Percentiles rank a stretch among this genome's conserved stretches.
Conservation (phyloP, 2,113 vertebrate genomes). For the Vireo altiloquus region DNA sequence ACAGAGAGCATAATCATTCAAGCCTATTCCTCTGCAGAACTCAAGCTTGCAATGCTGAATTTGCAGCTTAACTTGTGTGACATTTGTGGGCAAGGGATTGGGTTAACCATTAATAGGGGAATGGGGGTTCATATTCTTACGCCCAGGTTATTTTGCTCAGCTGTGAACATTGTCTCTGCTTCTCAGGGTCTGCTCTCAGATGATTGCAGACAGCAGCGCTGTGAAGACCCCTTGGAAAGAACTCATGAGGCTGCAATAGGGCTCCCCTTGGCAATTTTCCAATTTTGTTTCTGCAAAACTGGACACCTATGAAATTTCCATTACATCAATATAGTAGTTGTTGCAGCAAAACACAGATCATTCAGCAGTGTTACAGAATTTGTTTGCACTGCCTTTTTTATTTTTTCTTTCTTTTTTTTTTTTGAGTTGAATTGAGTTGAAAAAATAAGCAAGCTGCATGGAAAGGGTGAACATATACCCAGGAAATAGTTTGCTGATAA, state of each 20-base stretch:
- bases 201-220: background rate
- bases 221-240: background rate
- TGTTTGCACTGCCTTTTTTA: conserved; percentile 50
- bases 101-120: conserved; percentile 37
- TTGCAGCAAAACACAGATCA: conserved; percentile 50
- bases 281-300: background rate
- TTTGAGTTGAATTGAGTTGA: background rate
- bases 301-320: conserved; percentile 61
- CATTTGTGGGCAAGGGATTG: background rate
- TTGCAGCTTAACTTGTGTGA: background rate
- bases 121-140: background rate
- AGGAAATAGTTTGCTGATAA: conserved; percentile 80
- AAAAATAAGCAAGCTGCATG: conserved; percentile 58
- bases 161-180: background rate
- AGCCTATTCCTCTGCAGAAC: background rate
- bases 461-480: conserved; percentile 66
- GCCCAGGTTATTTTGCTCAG: background rate
- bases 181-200: background rate
- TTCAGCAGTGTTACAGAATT: conserved; percentile 62
- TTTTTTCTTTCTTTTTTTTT: background rate
- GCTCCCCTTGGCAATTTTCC: background rate
- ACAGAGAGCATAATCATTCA: background rate
- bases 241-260: background rate
- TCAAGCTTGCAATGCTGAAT: conserved; percentile 32
- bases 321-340: conserved; percentile 45